Evolutionary conservation across 2,888 invertebrate species (phyloP), one percentile per base, ranked within the genome.

Genomic region (Amorpha juglandis): DNA sequence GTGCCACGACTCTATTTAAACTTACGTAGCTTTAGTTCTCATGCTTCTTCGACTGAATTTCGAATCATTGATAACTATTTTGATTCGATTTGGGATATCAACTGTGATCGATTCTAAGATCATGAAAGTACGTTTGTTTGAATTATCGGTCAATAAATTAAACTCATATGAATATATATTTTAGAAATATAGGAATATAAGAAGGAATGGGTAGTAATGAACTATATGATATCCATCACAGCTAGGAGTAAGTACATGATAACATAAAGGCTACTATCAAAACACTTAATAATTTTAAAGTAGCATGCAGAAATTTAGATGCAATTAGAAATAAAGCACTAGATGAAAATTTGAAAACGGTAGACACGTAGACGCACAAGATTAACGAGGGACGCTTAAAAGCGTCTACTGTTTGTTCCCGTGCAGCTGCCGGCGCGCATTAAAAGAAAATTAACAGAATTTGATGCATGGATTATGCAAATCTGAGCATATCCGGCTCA

Each of bases 391-490:
- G 42, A 58, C 48, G 64, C 55, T 58, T 65, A 58, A 64, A 64
- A 64, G 55, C 64, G 48, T 48, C 64, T 53, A 67, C 65, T 58
- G 58, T 65, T 72, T 70, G 70, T 71, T 73, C 71, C 73, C 74
- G 48, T 79, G 83, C 84, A 83, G 80, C 82, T 78, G 85, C 77
- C 78, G 79, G 77, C 82, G 78, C 74, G 84, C 87, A 89, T 91
- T 87, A 92, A 90, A 92, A 91, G 88, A 91, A 92, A 91, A 92
- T 92, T 91, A 91, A 90, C 89, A 84, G 82, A 89, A 84, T 88
- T 89, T 90, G 89, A 90, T 92, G 92, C 91, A 90, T 78, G 86
- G 89, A 91, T 92, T 91, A 92, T 92, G 92, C 85, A 91, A 91
- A 92, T 88, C 76, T 77, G 83, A 82, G 85, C 83, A 87, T 87